Percentiles rank a stretch among this genome's conserved stretches.
Evolutionary conservation across 1,140 invertebrate species (phyloP).

Genomic region (Pogonomyrmex californicus): DNA sequence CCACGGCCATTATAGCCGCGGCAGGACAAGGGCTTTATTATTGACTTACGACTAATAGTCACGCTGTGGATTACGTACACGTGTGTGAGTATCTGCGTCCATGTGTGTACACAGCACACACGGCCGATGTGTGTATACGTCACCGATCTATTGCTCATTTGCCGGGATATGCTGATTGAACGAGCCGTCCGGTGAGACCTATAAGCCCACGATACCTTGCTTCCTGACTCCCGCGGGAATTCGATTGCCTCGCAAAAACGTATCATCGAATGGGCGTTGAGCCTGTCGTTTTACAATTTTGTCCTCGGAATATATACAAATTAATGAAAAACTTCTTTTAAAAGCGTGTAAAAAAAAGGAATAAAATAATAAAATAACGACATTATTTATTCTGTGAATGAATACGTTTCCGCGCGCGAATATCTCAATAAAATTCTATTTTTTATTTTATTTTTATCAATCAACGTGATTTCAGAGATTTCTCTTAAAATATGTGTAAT

Average conservation of each 20-base stretch:
- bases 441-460: background rate
- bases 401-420: background rate
- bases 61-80: slow-evolving; percentile 81
- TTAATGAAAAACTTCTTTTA: slow-evolving; percentile 29
- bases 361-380: background rate
- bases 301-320: background rate
- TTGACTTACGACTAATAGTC: slow-evolving; percentile 86
- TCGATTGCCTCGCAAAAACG: slow-evolving; percentile 24
- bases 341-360: background rate
- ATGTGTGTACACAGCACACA: slow-evolving; percentile 34
- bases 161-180: slow-evolving; percentile 78
- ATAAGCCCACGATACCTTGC: slow-evolving; percentile 56
- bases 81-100: slow-evolving; percentile 35
- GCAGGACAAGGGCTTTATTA: slow-evolving; percentile 83
- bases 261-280: background rate
- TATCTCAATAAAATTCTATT: background rate
- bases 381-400: background rate
- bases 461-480: background rate
- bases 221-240: slow-evolving; percentile 33
- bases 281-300: background rate
- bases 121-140: slow-evolving; percentile 45
- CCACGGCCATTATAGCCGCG: slow-evolving; percentile 79
- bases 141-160: slow-evolving; percentile 82
- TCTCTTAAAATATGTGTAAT: background rate
- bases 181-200: slow-evolving; percentile 58